Evolutionary conservation across 2,888 invertebrate species (phyloP), one percentile per base, ranked within the genome.

Genomic region (Crepidodera aurea): DNA sequence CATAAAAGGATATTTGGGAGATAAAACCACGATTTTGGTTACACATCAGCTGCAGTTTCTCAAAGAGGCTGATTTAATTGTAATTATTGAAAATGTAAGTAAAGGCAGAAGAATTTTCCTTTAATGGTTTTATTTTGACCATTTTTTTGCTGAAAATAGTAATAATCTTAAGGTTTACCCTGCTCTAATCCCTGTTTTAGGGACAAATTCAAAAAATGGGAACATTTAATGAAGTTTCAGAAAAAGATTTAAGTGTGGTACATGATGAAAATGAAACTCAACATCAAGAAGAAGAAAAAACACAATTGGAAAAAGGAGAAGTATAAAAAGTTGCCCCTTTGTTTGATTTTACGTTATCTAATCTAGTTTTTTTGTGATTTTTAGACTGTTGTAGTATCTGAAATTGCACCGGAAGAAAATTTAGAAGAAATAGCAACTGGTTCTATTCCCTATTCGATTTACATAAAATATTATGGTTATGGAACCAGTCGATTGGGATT

Each of bases 1-100:
- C 50, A 87, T 92, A 55, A 81, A 81, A n/a, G 81, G 83, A 1
- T 81, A 83, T 61, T 73, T 85, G 64, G 79, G 82, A 6, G 81
- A 87, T 62, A 87, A 89, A 75, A 90, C 91, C 0, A 83, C 90
- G 34, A 86, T 94, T 68, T 84, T 94, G n/a, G 90, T 93, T 61
- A 94, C 94, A 0, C 94, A 95, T 79, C 94, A 94, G 77, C 81
- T 93, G 39, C 94, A 94, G 75, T 91, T 90, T 72, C 83, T 91
- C 27, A 86, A 87, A 69, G 76, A 84, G 15, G 90, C 87, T 0
- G 88, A 91, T 77, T 83, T 84, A 60, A 85, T 91, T 58, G 77
- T 90, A 65, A 84, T 90, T 48, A 76, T 91, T 27, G 85, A 86
- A 60, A 88, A 90, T 77, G 91, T 74, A 63, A 72, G 73, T 68